phyloP scores from a whole-genome alignment of 2,888 invertebrate genomes.

The Apamea epomidion region DNA sequence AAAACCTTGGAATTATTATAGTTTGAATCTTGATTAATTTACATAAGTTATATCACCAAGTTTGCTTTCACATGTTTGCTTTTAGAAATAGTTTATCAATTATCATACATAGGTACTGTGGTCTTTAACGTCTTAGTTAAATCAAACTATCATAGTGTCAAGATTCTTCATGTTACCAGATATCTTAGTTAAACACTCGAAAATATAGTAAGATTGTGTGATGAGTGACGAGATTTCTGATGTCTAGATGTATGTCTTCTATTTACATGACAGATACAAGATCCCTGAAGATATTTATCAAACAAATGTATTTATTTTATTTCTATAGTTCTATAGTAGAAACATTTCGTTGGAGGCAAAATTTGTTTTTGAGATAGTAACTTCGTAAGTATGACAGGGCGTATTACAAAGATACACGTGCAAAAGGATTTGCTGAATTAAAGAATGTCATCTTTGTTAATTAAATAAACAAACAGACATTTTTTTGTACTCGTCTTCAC shows the following conservation, averaged over 20 bases:
- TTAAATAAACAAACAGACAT: slow-evolving; percentile 68
- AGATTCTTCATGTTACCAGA: slow-evolving; percentile 31
- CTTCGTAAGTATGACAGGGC: slow-evolving; percentile 10
- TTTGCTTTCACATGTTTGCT: slow-evolving; percentile 7
- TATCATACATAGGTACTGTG: neutral
- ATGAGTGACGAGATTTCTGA: neutral
- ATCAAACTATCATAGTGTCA: slow-evolving; percentile 43
- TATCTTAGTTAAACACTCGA: slow-evolving; percentile 37
- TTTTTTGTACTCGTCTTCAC: slow-evolving; percentile 55
- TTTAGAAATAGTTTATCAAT: neutral
- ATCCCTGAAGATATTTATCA: neutral
- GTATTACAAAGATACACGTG: slow-evolving; percentile 35
- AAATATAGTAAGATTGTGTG: slow-evolving; percentile 29
- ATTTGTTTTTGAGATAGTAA: slow-evolving; percentile 28
- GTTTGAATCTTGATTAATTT: neutral
- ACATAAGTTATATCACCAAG: neutral
- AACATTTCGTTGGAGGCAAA: neutral
- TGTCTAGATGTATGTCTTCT: slow-evolving; percentile 16
- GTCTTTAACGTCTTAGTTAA: slow-evolving; percentile 20
- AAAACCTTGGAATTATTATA: neutral
- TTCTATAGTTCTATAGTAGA: neutral
- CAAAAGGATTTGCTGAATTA: slow-evolving; percentile 44
- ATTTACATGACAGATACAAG: slow-evolving; percentile 24
- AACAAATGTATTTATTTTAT: neutral
- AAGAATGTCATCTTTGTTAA: slow-evolving; percentile 63